Evolutionary conservation across 2,888 invertebrate genomes (phyloP), one percentile per base, ranked within the genome.

Genomic region (Sturmia bella): DNA sequence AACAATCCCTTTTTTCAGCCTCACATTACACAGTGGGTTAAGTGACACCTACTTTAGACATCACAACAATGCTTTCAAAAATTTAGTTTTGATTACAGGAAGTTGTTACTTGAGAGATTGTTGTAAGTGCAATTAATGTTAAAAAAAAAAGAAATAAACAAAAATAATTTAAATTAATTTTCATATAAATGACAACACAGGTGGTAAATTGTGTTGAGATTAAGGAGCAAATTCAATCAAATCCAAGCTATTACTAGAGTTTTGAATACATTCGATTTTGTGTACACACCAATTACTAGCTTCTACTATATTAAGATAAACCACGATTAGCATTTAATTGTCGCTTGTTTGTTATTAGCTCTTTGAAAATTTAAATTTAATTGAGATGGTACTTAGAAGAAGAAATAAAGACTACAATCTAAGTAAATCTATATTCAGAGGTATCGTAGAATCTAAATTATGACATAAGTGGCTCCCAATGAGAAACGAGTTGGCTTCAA

Each of bases 1-100:
- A 72, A 77, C 73, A 76, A 61, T 80, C 80, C 80, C 80, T 72
- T 72, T 78, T 63, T 32, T 27, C 48, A 41, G 77, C 68, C 70
- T 64, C 57, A 52, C n/a, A 52, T 78, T 66, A 64, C 78, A 78
- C 72, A 64, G 57, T 72, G 72, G 70, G 66, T 43, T 66, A 52
- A 43, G 57, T 78, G 57, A 64, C 78, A 72, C 64, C 77, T 70
- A 64, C 63, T 70, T 63, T 57, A 11, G 41, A 64, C 41, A 43
- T 15, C 48, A 66, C 59, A 75, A 68, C 57, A 45, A 59, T 57
- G 24, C 39, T 43, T 54, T 63, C 21, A 45, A 21, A 63, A 19
- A n/a, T 43, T 43, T 52, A 43, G 54, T 32, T 70, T 77, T 56
- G 37, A 64, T 78, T 64, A 72, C 78, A 72, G 78, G 78, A 78